These are phyloP conservation scores for Heliconius nattereri DNA, from an alignment of 1,140 invertebrate genomes.

Conservation along the genomic window DNA sequence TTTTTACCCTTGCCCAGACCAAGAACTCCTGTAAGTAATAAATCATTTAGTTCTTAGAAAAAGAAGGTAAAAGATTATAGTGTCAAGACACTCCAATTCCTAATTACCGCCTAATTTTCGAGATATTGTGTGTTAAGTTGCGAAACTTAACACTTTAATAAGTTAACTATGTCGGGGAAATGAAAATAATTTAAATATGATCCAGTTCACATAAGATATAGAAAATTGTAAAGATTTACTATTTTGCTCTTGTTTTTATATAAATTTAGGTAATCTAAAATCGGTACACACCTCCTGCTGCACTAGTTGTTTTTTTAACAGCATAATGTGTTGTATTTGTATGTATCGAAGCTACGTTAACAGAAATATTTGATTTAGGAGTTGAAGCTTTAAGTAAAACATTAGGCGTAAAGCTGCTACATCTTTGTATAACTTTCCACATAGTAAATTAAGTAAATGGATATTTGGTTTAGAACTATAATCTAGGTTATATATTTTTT, in stretches of 20 bases:
- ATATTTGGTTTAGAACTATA: not conserved
- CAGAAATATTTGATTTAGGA: not conserved
- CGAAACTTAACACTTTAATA: too few species aligned
- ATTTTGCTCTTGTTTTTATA: not conserved
- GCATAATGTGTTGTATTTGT: constrained; percentile 44
- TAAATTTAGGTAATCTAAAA: not conserved
- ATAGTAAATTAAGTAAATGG: not conserved
- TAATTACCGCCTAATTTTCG: too few species aligned
- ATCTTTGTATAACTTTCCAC: constrained; percentile 9
- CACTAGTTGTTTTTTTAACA: constrained; percentile 70
- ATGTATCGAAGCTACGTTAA: constrained; percentile 36
- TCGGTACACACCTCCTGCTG: constrained; percentile 63
- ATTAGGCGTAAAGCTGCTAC: not conserved
- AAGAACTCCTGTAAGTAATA: constrained; percentile 58
- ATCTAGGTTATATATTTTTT: not conserved
- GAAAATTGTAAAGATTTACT: too few species aligned
- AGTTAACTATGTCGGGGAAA: too few species aligned
- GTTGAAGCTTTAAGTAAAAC: not conserved
- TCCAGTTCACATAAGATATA: too few species aligned
- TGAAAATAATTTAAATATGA: too few species aligned
- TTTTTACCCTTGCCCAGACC: constrained; percentile 81
- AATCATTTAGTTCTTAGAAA: too few species aligned
- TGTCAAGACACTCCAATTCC: too few species aligned
- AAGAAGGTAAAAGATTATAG: too few species aligned
- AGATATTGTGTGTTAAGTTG: too few species aligned